Percentiles rank a stretch among this genome's conserved stretches.
These are phyloP conservation scores for Clinocottus analis DNA, from an alignment of 2,113 vertebrate genomes.

Conservation along the genomic window DNA sequence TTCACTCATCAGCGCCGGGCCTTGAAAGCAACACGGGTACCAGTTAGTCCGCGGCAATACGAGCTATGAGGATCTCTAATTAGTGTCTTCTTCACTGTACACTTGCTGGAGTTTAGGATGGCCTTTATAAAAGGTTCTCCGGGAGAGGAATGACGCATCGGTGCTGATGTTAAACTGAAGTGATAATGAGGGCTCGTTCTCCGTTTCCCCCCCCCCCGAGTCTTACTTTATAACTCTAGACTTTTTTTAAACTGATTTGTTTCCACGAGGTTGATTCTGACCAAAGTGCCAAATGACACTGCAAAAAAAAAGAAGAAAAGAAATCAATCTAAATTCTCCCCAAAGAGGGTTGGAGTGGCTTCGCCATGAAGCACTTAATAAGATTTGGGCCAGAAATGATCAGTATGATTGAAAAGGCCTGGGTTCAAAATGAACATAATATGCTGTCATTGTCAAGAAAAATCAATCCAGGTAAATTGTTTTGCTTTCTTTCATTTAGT, in stretches of 20 bases:
- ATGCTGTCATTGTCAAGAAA: not conserved
- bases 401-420: not conserved
- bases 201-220: not conserved
- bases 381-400: not conserved
- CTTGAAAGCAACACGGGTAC: conserved; percentile 10
- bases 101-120: not conserved
- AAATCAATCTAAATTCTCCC: not conserved
- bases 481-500: not conserved
- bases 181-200: not conserved
- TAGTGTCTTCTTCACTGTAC: conserved; percentile 3
- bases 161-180: not conserved
- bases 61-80: conserved; percentile 4
- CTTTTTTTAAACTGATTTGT: not conserved
- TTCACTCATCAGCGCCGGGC: conserved; percentile 41
- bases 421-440: not conserved
- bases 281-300: not conserved
- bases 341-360: not conserved
- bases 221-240: not conserved
- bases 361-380: not conserved
- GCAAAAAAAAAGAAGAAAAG: not conserved
- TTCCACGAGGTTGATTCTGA: not conserved
- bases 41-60: not conserved
- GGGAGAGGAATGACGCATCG: not conserved
- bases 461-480: conserved; percentile 1
- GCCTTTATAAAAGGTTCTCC: not conserved